Conservation (phyloP, 2,797 vertebrate genomes). For the Anguilla marmorata region DNA sequence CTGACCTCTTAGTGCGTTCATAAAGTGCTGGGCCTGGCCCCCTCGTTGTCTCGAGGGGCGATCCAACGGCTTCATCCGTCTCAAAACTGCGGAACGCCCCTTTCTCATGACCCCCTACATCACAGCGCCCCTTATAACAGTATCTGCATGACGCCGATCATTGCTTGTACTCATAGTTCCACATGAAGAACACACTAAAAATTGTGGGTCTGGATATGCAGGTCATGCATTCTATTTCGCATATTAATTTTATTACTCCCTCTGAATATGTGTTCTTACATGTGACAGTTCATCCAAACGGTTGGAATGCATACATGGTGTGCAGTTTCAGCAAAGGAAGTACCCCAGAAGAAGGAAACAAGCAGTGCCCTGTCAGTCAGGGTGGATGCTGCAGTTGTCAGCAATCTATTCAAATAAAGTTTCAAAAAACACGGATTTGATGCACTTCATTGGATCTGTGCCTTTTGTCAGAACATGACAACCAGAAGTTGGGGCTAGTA, state of each 20-base stretch:
- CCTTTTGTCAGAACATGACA: background rate
- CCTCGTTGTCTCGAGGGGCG: background rate
- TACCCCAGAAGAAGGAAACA: background rate
- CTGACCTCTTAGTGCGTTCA: slow-evolving; percentile 66
- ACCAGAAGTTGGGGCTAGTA: background rate
- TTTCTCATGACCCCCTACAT: slow-evolving; percentile 66
- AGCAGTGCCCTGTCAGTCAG: background rate
- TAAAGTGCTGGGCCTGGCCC: slow-evolving; percentile 60
- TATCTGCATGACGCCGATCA: slow-evolving; percentile 61
- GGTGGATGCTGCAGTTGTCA: background rate
- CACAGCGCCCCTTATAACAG: slow-evolving; percentile 49
- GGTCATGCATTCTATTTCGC: background rate
- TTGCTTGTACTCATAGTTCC: slow-evolving; percentile 63
- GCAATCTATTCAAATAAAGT: background rate
- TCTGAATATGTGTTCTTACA: background rate
- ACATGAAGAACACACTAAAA: background rate
- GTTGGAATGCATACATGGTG: background rate
- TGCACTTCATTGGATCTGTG: background rate
- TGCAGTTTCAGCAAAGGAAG: background rate
- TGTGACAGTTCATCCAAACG: background rate
- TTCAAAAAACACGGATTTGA: background rate
- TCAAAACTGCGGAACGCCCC: slow-evolving; percentile 54
- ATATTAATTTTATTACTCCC: background rate
- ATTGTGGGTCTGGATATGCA: background rate
- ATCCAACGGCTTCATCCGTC: slow-evolving; percentile 60